These are phyloP conservation scores for Chydorus sphaericus DNA, from an alignment of 2,888 invertebrate genomes.

Conservation along the genomic window DNA sequence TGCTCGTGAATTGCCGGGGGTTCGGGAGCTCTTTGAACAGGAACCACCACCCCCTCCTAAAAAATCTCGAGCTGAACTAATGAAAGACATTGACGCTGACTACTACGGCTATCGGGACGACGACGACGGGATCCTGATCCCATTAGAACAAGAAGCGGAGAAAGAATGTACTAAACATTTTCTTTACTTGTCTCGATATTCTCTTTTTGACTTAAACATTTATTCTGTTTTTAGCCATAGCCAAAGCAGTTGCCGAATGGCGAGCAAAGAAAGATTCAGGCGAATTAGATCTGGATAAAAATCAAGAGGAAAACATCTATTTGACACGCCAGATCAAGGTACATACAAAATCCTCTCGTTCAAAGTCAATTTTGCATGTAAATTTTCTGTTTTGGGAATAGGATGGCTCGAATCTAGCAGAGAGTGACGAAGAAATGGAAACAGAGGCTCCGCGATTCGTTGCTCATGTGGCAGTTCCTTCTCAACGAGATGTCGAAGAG, in stretches of 20 bases:
- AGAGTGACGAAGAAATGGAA: conserved; percentile 27
- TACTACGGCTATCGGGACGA: conserved; percentile 98
- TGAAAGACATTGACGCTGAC: conserved; percentile 96
- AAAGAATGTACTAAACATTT: conserved; percentile 38
- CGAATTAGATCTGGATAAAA: conserved; percentile 36
- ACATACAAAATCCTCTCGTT: neutral
- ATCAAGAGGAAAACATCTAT: conserved; percentile 40
- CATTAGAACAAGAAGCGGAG: conserved; percentile 69
- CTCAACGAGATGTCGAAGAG: conserved; percentile 85
- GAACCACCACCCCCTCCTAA: conserved; percentile 79
- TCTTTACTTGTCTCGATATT: conserved; percentile 31
- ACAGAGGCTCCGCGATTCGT: conserved; percentile 43
- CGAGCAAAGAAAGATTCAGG: conserved; percentile 38
- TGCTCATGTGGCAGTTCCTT: conserved; percentile 81
- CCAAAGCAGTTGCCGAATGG: conserved; percentile 55
- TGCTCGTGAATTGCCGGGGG: conserved; percentile 93
- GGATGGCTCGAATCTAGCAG: neutral
- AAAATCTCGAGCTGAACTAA: conserved; percentile 86
- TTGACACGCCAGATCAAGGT: neutral
- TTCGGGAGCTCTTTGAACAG: conserved; percentile 92
- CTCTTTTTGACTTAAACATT: conserved; percentile 10
- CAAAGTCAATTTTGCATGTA: neutral
- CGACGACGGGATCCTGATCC: conserved; percentile 87
- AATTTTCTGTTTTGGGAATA: neutral
- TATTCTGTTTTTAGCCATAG: conserved; percentile 31